Conservation (phyloP, 2,797 vertebrate species). For the Cygnus olor region DNA sequence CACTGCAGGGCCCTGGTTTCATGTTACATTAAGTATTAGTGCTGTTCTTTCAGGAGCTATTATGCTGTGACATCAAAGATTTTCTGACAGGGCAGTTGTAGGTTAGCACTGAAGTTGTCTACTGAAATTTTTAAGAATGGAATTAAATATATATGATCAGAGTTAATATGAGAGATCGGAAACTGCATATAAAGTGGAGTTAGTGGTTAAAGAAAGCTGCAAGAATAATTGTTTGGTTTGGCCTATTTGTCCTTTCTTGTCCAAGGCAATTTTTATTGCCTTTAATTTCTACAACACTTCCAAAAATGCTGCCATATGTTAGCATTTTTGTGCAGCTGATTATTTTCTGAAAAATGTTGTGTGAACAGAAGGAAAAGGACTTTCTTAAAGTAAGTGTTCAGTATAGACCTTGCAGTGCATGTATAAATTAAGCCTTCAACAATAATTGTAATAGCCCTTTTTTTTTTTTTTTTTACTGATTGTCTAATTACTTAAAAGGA, state of each 20-base stretch:
- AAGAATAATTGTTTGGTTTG: conserved; percentile 73
- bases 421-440: conserved; percentile 61
- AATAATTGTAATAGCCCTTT: conserved; percentile 57
- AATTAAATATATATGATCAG: conserved; percentile 84
- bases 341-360: conserved; percentile 70
- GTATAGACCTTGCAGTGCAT: conserved; percentile 42
- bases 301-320: conserved; percentile 67
- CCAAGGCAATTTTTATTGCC: conserved; percentile 72
- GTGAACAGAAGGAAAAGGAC: conserved; percentile 50
- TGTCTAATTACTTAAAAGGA: conserved; percentile 65
- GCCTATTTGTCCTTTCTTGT: conserved; percentile 69
- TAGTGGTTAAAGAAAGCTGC: conserved; percentile 69
- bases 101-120: conserved; percentile 81
- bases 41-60: conserved; percentile 83
- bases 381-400: conserved; percentile 58
- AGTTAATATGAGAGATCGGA: conserved; percentile 76
- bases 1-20: conserved; percentile 86
- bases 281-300: conserved; percentile 70
- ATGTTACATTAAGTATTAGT: conserved; percentile 88
- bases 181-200: conserved; percentile 70
- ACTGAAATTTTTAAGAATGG: conserved; percentile 82
- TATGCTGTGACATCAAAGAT: conserved; percentile 83
- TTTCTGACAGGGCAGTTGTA: conserved; percentile 81
- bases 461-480: conserved; percentile 48
- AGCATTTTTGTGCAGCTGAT: conserved; percentile 63